Percentiles rank a stretch among this genome's conserved stretches.
Evolutionary conservation across 2,888 invertebrate genomes (phyloP).

Genomic region (Alloplasta piceator): DNA sequence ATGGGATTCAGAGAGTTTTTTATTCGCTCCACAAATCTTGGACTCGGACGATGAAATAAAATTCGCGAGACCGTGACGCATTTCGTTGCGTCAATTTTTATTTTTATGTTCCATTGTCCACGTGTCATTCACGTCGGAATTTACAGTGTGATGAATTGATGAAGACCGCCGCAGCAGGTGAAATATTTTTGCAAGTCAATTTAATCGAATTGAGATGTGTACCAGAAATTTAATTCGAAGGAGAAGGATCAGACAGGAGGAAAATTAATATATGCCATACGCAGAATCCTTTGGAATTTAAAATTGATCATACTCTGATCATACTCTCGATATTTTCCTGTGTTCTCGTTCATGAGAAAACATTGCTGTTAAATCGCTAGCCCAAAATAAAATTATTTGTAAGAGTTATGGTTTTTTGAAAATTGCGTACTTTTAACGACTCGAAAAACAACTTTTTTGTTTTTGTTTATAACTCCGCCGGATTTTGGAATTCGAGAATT

Average conservation of each 20-base stretch:
- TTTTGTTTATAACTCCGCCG: too few relatives aligned
- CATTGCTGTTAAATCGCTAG: too few relatives aligned
- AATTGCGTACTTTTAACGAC: too few relatives aligned
- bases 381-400: too few relatives aligned
- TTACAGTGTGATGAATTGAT: conserved; percentile 59
- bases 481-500: too few relatives aligned
- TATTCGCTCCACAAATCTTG: conserved; percentile 9
- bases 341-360: too few relatives aligned
- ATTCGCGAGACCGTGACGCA: conserved; percentile 24
- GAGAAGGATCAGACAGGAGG: too few relatives aligned
- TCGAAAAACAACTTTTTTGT: too few relatives aligned
- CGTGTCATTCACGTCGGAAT: conserved; percentile 9
- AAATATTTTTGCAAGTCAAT: conserved; percentile 5
- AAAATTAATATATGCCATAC: neutral
- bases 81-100: conserved; percentile 8
- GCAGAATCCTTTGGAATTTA: neutral
- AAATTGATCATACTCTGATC: neutral
- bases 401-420: too few relatives aligned
- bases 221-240: conserved; percentile 18
- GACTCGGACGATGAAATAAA: conserved; percentile 7
- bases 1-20: conserved; percentile 4
- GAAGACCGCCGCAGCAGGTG: conserved; percentile 63
- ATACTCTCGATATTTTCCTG: too few relatives aligned
- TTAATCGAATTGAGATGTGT: too few relatives aligned
- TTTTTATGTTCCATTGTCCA: conserved; percentile 16